Evolutionary conservation across 2,888 invertebrate species (phyloP).

Genomic region (Lasioglossum morio): DNA sequence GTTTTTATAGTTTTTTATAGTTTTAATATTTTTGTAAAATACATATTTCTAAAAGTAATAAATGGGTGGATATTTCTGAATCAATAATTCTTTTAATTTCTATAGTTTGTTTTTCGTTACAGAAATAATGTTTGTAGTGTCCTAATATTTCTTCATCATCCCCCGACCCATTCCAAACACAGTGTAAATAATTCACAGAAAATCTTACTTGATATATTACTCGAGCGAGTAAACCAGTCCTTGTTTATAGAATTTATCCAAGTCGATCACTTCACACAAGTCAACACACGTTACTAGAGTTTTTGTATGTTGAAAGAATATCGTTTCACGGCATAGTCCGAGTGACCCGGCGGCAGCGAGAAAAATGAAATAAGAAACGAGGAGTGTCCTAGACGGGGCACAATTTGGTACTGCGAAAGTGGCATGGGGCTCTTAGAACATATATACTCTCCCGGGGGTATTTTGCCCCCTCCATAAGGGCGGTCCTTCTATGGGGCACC

Average conservation of each 20-base stretch:
- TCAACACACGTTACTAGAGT: neutral
- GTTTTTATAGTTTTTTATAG: neutral
- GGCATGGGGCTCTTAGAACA: slow-evolving; percentile 77
- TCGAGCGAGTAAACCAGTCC: neutral
- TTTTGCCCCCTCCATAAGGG: slow-evolving; percentile 75
- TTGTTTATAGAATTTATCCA: neutral
- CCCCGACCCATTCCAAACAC: neutral
- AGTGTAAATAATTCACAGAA: neutral
- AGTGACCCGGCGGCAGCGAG: slow-evolving; percentile 13
- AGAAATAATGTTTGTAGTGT: no score
- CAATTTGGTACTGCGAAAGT: slow-evolving; percentile 81
- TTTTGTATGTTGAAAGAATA: neutral
- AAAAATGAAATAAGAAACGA: slow-evolving; percentile 66
- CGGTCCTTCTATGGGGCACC: slow-evolving; percentile 78
- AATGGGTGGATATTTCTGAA: no score
- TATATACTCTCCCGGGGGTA: slow-evolving; percentile 82
- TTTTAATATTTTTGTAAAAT: no score
- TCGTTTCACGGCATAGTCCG: slow-evolving; percentile 43
- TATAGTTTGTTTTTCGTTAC: no score
- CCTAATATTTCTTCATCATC: neutral
- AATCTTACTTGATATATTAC: slow-evolving; percentile 27
- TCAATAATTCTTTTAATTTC: no score
- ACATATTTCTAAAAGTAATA: no score
- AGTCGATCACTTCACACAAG: slow-evolving; percentile 32
- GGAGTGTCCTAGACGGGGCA: slow-evolving; percentile 73